phyloP scores from a whole-genome alignment of 2,888 invertebrate genomes.

The Nudaria mundana region DNA sequence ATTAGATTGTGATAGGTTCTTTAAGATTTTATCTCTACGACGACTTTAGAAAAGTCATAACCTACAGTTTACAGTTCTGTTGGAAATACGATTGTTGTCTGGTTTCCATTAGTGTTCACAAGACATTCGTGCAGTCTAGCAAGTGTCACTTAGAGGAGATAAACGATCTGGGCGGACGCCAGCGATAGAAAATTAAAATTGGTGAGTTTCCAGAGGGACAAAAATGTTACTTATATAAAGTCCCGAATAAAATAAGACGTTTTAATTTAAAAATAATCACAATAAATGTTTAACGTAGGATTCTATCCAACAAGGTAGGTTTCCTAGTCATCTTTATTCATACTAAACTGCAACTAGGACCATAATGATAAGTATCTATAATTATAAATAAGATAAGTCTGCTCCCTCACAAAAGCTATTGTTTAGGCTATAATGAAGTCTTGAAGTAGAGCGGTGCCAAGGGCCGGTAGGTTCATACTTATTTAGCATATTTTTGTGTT shows the following conservation, averaged over 20 bases:
- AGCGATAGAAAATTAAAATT: slow-evolving; percentile 32
- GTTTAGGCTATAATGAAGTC: slow-evolving; percentile 60
- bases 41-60: neutral
- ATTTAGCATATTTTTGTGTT: slow-evolving; percentile 63
- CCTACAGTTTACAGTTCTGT: neutral
- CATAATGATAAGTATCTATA: neutral
- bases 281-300: too few relatives aligned
- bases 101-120: slow-evolving; percentile 19
- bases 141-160: slow-evolving; percentile 32
- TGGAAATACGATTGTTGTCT: slow-evolving; percentile 16
- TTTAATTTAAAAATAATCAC: slow-evolving; percentile 1
- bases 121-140: slow-evolving; percentile 11
- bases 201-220: slow-evolving; percentile 21
- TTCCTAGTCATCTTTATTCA: too few relatives aligned
- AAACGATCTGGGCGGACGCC: slow-evolving; percentile 31
- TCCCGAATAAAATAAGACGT: slow-evolving; percentile 1
- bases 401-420: slow-evolving; percentile 40
- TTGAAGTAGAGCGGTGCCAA: slow-evolving; percentile 61
- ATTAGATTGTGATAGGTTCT: slow-evolving; percentile 8
- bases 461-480: slow-evolving; percentile 50
- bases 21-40: slow-evolving; percentile 4
- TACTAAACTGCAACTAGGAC: too few relatives aligned
- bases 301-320: too few relatives aligned
- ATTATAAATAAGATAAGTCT: slow-evolving; percentile 12
- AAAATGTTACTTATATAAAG: slow-evolving; percentile 17